Evolutionary conservation across 2,113 vertebrate genomes (phyloP), one percentile per base, ranked within the genome.

Genomic region (Glareola pratincola): DNA sequence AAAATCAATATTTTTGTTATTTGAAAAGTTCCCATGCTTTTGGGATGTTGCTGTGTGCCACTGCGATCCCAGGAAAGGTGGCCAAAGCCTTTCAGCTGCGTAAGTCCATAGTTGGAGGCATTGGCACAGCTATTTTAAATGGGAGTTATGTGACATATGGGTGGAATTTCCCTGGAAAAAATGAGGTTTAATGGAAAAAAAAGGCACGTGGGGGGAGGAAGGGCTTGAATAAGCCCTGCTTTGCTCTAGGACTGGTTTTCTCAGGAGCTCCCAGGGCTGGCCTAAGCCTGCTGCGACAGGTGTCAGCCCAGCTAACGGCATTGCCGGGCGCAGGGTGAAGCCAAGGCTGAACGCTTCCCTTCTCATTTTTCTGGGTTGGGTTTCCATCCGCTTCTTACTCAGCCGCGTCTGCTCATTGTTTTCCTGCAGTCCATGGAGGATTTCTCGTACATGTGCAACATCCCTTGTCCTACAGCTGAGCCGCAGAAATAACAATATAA

Each of bases 321-420:
- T 21, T 59, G 9, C 90, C 9, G 41, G 60, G 63, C 4, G 2
- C 29, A n/a, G 48, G 64, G 60, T 41, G 36, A 62, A 74, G 37
- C 59, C 73, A 59, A 89, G 26, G 30, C 36, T 64, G 39, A 62
- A 62, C 4, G 47, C 73, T 95, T 85, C 71, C 5, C 19, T 79
- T 83, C 62, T 93, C 47, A 47, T 63, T 76, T 73, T 71, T 50
- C 78, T 62, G 85, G 36, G 23, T 2, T 90, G 69, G 62, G 29
- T 85, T 94, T 95, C 86, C 80, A 84, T 24, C 17, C 47, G 34
- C 81, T 89, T 89, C 62, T 78, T 47, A 53, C 67, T 76, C 74
- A 90, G 81, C 41, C 45, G 29, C 34, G 53, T 60, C 34, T 91
- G 68, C 48, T 82, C 60, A 69, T 68, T 76, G 43, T 83, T 88